phyloP scores from a whole-genome alignment of 1,140 invertebrate genomes.

The Drosophila lowei region DNA sequence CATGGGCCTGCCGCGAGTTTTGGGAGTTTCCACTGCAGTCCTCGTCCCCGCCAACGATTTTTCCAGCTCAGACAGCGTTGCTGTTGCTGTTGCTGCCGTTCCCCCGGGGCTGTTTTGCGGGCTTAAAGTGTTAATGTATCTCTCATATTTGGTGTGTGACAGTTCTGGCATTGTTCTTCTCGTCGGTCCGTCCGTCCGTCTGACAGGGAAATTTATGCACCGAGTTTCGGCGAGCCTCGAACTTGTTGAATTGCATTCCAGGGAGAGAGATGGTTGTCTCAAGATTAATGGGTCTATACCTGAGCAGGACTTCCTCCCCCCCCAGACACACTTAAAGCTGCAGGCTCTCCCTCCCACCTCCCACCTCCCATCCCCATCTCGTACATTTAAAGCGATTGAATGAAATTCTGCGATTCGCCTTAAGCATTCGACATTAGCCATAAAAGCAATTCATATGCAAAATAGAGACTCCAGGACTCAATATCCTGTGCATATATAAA shows the following conservation, averaged over 20 bases:
- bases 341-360: not conserved
- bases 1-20: constrained; percentile 49
- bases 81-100: not conserved
- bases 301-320: no score
- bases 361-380: not conserved
- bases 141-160: constrained; percentile 27
- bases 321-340: constrained; percentile 15
- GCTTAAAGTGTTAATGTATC: constrained; percentile 65
- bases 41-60: constrained; percentile 9
- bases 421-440: not conserved
- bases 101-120: constrained; percentile 30
- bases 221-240: constrained; percentile 17
- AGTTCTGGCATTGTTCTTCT: constrained; percentile 39
- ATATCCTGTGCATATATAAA: constrained; percentile 29
- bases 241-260: constrained; percentile 60
- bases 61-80: not conserved
- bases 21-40: constrained; percentile 42
- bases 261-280: not conserved
- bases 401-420: constrained; percentile 4
- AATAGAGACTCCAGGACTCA: constrained; percentile 13
- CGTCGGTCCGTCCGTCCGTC: not conserved
- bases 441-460: constrained; percentile 37
- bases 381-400: not conserved
- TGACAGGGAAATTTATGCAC: constrained; percentile 44
- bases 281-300: constrained; percentile 25